These are phyloP conservation scores for Bathybates hornii DNA, from an alignment of 2,113 vertebrate genomes.

Conservation along the genomic window DNA sequence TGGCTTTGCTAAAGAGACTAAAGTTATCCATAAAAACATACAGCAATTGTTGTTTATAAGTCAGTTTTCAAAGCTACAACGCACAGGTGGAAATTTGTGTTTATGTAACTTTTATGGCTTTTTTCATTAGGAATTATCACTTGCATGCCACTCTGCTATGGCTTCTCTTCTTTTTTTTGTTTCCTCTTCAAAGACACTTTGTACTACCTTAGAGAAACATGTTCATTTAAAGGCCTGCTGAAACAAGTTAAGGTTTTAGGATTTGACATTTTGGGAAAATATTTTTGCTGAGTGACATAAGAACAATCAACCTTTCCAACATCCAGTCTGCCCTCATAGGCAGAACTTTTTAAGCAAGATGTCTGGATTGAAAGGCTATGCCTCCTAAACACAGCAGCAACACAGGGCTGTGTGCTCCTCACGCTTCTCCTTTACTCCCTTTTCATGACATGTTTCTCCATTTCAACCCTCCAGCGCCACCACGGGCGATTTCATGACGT, in stretches of 20 bases:
- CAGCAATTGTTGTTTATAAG: background rate
- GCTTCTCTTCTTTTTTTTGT: background rate
- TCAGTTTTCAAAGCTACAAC: slow-evolving; percentile 33
- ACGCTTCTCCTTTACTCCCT: background rate
- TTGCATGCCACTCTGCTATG: background rate
- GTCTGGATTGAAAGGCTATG: background rate
- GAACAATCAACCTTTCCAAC: background rate
- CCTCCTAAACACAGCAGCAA: background rate
- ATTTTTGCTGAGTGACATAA: background rate
- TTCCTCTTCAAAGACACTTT: background rate
- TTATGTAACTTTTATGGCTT: slow-evolving; percentile 13
- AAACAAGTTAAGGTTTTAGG: background rate
- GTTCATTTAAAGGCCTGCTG: background rate
- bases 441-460: background rate
- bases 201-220: background rate
- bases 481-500: background rate
- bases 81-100: slow-evolving; percentile 4
- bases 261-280: background rate
- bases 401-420: background rate
- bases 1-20: slow-evolving; percentile 1
- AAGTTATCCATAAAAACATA: slow-evolving; percentile 14
- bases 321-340: background rate
- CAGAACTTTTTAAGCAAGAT: background rate
- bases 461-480: background rate
- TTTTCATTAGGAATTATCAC: background rate